phyloP scores from a whole-genome alignment of 2,888 invertebrate genomes.

The Nomada lathburiana region DNA sequence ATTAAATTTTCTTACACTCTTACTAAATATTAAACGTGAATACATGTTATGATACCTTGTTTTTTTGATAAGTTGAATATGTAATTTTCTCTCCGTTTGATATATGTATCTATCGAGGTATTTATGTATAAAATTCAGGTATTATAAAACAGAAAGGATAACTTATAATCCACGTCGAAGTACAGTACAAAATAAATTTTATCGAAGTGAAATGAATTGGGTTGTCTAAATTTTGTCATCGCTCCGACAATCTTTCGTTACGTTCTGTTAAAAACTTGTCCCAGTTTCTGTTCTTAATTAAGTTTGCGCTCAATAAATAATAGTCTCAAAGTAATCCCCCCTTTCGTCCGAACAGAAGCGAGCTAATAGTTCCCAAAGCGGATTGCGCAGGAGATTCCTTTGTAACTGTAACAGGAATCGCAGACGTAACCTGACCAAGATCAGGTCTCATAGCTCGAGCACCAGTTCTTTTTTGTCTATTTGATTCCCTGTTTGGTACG shows the following conservation, averaged over 20 bases:
- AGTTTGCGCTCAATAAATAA: slow-evolving; percentile 26
- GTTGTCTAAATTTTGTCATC: slow-evolving; percentile 38
- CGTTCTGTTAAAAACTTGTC: slow-evolving; percentile 1
- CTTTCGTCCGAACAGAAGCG: slow-evolving; percentile 93
- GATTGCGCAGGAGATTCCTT: slow-evolving; percentile 84
- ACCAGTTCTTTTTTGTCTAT: slow-evolving; percentile 85
- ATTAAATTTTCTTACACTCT: slow-evolving; percentile 6
- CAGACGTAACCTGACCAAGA: slow-evolving; percentile 86
- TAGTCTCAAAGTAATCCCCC: slow-evolving; percentile 90
- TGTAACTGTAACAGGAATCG: slow-evolving; percentile 71
- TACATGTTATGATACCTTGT: background rate
- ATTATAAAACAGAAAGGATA: background rate
- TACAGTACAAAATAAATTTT: background rate
- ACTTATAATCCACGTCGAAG: background rate
- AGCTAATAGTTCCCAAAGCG: slow-evolving; percentile 91
- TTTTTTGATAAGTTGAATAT: background rate
- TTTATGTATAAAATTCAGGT: slow-evolving; percentile 7
- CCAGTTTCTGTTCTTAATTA: background rate
- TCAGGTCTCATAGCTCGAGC: slow-evolving; percentile 87
- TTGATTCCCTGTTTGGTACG: slow-evolving; percentile 75
- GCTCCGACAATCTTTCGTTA: slow-evolving; percentile 41
- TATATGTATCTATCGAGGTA: background rate
- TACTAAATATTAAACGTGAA: background rate
- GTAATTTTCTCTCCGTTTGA: background rate
- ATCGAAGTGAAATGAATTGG: background rate